These are phyloP conservation scores for Pantherophis guttatus DNA, from an alignment of 2,113 vertebrate species.

Conservation along the genomic window DNA sequence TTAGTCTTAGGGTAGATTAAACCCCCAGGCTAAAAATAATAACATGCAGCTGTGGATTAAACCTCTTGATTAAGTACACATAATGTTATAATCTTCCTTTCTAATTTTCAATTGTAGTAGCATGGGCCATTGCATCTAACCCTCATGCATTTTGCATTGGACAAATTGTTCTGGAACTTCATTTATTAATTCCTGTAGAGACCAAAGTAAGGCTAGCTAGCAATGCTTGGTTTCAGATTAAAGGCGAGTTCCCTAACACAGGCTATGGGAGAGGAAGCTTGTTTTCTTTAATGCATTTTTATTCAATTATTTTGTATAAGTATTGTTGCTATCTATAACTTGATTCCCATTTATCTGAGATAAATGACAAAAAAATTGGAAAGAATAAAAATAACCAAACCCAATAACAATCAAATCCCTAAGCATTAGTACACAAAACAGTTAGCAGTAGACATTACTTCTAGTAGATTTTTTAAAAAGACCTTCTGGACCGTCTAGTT, in stretches of 20 bases:
- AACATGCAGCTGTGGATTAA: conserved; percentile 21
- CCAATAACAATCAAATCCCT: not conserved
- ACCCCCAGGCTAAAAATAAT: conserved; percentile 16
- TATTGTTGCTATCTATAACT: not conserved
- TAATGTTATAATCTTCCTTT: conserved; percentile 29
- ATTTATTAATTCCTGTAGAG: not conserved
- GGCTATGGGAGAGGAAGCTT: not conserved
- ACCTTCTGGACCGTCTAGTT: not conserved
- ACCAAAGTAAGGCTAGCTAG: conserved; percentile 17
- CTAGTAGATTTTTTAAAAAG: not conserved
- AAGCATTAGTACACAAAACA: not conserved
- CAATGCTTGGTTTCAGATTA: conserved; percentile 23
- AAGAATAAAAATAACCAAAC: not conserved
- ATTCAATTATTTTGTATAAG: not conserved
- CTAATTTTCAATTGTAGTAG: conserved; percentile 10
- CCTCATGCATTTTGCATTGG: not conserved
- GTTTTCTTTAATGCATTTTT: not conserved
- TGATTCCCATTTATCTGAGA: not conserved
- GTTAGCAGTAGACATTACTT: not conserved
- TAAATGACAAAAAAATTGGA: not conserved
- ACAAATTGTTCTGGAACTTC: not conserved
- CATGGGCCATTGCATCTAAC: conserved; percentile 9
- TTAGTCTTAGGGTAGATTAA: conserved; percentile 3
- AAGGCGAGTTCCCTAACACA: conserved; percentile 8
- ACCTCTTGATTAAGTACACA: conserved; percentile 20